phyloP scores from a whole-genome alignment of 2,888 invertebrate species.

The Tridacna crocea region DNA sequence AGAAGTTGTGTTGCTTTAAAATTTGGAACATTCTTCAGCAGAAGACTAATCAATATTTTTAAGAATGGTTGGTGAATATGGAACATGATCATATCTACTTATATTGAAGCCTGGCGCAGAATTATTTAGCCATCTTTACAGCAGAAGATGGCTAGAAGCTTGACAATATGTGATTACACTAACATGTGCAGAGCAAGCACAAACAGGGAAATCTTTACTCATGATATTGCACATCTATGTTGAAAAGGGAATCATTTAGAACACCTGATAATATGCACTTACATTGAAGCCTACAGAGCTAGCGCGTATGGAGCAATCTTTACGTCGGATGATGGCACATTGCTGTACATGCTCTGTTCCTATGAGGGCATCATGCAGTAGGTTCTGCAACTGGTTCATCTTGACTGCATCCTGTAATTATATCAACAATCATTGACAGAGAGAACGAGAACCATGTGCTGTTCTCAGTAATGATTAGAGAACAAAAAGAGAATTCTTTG shows the following conservation, averaged over 20 bases:
- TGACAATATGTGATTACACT: conserved; percentile 71
- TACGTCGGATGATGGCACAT: conserved; percentile 82
- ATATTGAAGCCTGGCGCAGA: conserved; percentile 83
- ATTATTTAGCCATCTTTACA: conserved; percentile 78
- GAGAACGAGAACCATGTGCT: no score
- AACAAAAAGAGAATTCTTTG: no score
- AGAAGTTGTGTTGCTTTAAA: no score
- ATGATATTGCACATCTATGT: conserved; percentile 82
- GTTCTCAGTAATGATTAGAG: no score
- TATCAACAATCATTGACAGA: no score
- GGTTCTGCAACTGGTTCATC: conserved; percentile 84
- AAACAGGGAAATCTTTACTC: conserved; percentile 78
- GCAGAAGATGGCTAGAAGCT: conserved; percentile 81
- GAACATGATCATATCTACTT: not conserved
- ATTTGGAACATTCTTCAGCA: no score
- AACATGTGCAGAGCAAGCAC: conserved; percentile 83
- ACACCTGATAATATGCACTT: conserved; percentile 74
- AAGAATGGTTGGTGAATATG: no score
- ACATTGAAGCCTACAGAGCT: conserved; percentile 83
- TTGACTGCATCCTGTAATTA: conserved; percentile 79
- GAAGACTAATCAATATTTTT: no score
- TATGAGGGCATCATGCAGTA: conserved; percentile 83
- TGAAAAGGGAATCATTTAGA: conserved; percentile 81
- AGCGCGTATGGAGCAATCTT: conserved; percentile 79
- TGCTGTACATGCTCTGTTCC: conserved; percentile 83